phyloP scores from a whole-genome alignment of 2,797 vertebrate genomes.

The Sebastes oblongus region DNA sequence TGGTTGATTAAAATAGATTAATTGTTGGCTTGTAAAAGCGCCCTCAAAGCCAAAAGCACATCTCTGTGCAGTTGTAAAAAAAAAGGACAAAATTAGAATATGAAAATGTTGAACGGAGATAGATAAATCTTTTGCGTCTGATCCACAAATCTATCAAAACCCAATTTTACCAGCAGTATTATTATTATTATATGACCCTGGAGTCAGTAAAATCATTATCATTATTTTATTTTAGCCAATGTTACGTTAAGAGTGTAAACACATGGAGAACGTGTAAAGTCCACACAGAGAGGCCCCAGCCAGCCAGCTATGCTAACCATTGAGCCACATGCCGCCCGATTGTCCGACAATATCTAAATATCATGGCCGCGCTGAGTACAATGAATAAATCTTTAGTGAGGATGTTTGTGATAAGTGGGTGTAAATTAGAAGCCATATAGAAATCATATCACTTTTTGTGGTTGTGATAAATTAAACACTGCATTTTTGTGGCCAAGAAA shows the following conservation, averaged over 20 bases:
- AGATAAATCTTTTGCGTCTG: too few relatives aligned
- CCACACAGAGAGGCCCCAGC: too few relatives aligned
- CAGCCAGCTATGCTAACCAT: too few relatives aligned
- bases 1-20: too few relatives aligned
- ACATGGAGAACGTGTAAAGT: background rate
- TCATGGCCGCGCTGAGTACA: background rate
- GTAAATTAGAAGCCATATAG: background rate
- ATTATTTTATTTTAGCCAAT: background rate
- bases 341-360: background rate
- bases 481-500: background rate
- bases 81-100: background rate
- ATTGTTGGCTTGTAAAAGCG: too few relatives aligned
- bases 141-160: background rate
- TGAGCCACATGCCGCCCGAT: too few relatives aligned
- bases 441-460: background rate
- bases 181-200: background rate
- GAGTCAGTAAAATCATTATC: background rate
- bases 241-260: background rate
- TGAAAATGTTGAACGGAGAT: background rate
- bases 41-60: background rate
- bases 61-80: background rate
- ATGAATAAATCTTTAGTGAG: background rate
- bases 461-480: background rate
- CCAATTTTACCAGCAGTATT: background rate
- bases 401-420: background rate